phyloP scores from a whole-genome alignment of 2,888 invertebrate species.

The Entomobrya proxima region DNA sequence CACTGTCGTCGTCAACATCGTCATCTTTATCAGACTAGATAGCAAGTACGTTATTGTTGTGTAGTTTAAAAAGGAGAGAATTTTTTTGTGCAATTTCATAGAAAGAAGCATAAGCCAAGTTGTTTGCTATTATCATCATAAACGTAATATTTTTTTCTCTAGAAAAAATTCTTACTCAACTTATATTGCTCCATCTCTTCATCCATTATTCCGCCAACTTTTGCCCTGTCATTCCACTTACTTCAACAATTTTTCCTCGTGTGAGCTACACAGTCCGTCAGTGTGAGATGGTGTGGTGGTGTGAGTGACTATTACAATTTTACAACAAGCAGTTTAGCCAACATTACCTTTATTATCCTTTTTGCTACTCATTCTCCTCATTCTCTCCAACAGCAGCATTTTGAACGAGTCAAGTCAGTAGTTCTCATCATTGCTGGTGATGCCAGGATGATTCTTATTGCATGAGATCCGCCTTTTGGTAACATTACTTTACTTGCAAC shows the following conservation, averaged over 20 bases:
- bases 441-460: too few relatives aligned
- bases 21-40: too few relatives aligned
- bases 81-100: too few relatives aligned
- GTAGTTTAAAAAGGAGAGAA: too few relatives aligned
- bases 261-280: not conserved
- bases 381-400: not conserved
- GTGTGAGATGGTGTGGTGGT: not conserved
- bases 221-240: conserved; percentile 42
- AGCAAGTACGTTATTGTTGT: too few relatives aligned
- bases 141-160: too few relatives aligned
- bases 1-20: too few relatives aligned
- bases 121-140: too few relatives aligned
- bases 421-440: too few relatives aligned
- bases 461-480: not conserved
- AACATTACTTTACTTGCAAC: not conserved
- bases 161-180: not conserved
- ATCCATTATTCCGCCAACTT: not conserved
- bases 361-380: not conserved
- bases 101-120: too few relatives aligned
- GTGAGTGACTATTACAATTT: not conserved
- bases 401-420: too few relatives aligned
- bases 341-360: not conserved
- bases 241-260: conserved; percentile 21
- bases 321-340: not conserved
- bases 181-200: not conserved